A percentile compares a stretch with the other conserved stretches of the same genome.
These are phyloP conservation scores for Perodicticus potto DNA, from an alignment of 2,797 vertebrate genomes.

Conservation along the genomic window DNA sequence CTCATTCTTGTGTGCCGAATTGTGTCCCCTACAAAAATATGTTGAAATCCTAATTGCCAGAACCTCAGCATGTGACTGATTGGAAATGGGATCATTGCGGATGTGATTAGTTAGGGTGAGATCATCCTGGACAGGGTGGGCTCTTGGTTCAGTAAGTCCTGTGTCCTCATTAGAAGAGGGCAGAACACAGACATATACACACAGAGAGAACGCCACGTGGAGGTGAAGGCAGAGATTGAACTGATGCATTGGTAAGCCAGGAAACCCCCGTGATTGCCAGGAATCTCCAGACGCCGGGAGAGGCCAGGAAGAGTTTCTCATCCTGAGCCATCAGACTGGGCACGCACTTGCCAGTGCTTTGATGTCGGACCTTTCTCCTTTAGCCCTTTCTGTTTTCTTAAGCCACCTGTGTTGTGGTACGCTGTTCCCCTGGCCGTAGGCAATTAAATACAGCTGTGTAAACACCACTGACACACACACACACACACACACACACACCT, in stretches of 20 bases:
- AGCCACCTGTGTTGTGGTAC: not conserved
- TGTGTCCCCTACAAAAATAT: not conserved
- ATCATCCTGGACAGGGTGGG: not conserved
- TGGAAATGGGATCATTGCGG: not conserved
- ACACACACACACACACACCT: not conserved
- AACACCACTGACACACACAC: not conserved
- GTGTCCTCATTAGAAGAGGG: not conserved
- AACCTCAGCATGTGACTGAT: not conserved
- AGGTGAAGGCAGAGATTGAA: not conserved
- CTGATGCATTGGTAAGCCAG: not conserved
- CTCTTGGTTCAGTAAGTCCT: not conserved
- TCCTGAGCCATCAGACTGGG: not conserved
- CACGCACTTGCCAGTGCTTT: not conserved
- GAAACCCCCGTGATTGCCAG: not conserved
- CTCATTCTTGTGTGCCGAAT: not conserved
- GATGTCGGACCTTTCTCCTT: not conserved
- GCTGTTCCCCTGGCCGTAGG: not conserved
- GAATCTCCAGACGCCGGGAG: not conserved
- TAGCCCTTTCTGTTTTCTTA: not conserved
- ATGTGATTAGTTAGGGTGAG: not conserved
- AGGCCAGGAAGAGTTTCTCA: not conserved
- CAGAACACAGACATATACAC: not conserved
- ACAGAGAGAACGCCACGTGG: not conserved
- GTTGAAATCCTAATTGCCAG: not conserved
- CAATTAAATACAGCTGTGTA: not conserved